A percentile compares a stretch with the other conserved stretches of the same genome.
These are phyloP conservation scores for Furcifer pardalis DNA, from an alignment of 2,797 vertebrate genomes.

Conservation along the genomic window DNA sequence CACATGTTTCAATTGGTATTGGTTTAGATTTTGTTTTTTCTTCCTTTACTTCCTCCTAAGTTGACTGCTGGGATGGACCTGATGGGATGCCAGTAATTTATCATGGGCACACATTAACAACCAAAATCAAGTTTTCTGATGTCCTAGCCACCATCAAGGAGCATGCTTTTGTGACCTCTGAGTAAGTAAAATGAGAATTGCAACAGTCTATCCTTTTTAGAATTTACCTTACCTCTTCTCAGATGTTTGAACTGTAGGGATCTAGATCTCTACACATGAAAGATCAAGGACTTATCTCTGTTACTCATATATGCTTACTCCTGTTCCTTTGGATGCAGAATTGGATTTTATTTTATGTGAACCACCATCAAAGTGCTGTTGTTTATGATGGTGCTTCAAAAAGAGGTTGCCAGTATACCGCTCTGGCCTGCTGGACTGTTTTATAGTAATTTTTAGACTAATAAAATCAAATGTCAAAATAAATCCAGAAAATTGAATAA, in stretches of 20 bases:
- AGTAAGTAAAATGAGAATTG: conserved; percentile 82
- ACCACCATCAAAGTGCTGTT: not conserved
- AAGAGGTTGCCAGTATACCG: too few relatives aligned
- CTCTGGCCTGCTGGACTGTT: not conserved
- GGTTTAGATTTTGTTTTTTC: conserved; percentile 16
- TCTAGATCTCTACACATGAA: not conserved
- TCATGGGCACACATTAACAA: conserved; percentile 97
- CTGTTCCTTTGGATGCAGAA: not conserved
- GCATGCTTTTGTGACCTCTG: conserved; percentile 95
- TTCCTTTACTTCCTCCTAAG: conserved; percentile 72
- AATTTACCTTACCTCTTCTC: not conserved
- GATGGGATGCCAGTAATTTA: conserved; percentile 99
- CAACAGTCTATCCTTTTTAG: not conserved
- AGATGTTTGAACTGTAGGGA: not conserved
- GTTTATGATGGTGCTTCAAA: not conserved
- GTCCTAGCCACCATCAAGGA: conserved; percentile 96
- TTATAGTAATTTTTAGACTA: not conserved
- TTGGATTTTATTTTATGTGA: not conserved
- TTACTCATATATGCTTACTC: not conserved
- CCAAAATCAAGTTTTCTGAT: conserved; percentile 97
- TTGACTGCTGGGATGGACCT: conserved; percentile 99
- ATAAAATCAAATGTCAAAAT: not conserved
- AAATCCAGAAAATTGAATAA: not conserved
- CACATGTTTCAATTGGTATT: not conserved
- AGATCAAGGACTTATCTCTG: too few relatives aligned